phyloP scores from a whole-genome alignment of 30 jellyfish, hydroid and myxozoan genomes.

The Mastigias papua region DNA sequence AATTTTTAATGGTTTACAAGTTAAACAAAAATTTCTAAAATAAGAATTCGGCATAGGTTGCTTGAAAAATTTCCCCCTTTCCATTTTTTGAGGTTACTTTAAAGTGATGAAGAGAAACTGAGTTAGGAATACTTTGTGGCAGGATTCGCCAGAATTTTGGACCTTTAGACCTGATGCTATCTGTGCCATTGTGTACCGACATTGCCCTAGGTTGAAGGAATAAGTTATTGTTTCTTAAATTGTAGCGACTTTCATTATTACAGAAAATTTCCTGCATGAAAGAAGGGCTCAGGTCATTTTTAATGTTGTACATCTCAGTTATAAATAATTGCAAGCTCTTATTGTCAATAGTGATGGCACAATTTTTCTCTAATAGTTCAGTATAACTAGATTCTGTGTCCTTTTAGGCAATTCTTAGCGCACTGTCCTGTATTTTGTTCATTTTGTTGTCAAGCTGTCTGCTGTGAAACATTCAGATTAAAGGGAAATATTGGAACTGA shows the following conservation, averaged over 20 bases:
- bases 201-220: not conserved
- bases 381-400: not conserved
- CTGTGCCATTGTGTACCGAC: not conserved
- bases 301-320: not conserved
- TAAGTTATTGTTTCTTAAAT: not conserved
- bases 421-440: too few relatives aligned
- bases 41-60: not conserved
- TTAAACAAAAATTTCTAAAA: too few relatives aligned
- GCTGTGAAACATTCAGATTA: constrained; percentile 16
- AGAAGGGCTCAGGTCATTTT: not conserved
- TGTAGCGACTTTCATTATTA: not conserved
- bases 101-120: not conserved
- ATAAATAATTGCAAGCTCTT: not conserved
- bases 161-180: not conserved
- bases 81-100: too few relatives aligned
- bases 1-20: too few relatives aligned
- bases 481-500: constrained; percentile 15
- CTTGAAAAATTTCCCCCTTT: not conserved
- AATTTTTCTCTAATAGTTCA: not conserved
- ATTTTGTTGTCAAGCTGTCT: too few relatives aligned
- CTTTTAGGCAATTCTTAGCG: constrained; percentile 18
- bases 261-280: not conserved
- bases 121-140: not conserved
- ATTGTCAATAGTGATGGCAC: not conserved
- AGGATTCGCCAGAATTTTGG: not conserved